Evolutionary conservation across 2,888 invertebrate species (phyloP), one percentile per base, ranked within the genome.

Genomic region (Lepidochitona cinerea): DNA sequence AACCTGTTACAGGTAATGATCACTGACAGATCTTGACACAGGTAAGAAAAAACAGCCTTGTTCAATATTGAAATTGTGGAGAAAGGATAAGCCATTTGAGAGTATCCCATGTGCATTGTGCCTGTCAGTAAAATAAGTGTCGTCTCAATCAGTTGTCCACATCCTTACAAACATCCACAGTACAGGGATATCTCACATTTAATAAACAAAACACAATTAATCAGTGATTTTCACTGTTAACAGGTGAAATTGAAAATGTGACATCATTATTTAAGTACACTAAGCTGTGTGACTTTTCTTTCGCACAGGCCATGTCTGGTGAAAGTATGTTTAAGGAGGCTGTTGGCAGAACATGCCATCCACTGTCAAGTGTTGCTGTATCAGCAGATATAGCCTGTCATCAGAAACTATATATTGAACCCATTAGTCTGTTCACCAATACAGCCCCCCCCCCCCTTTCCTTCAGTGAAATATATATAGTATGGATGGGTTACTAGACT

Each of bases 181-280:
- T 32, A 59, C 59, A 59, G 23, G 59, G 59, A 29, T 12, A 59
- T 59, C 59, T 18, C 59, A 59, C 59, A 59, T 59, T 59, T 59
- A 59, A 59, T 59, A 59, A 59, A 59, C 59, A 59, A 59, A 59
- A 59, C 59, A 59, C 59, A 59, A 59, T 59, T 59, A 59, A 59
- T 32, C 29, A 59, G 23, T 59, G 59, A 23, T 59, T 59, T 59
- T 59, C 59, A 29, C 59, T 29, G 59, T 18, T 59, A 59, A 29
- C 59, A 59, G 32, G 59, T 29, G 59, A 59, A 59, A 59, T 59
- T 59, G 59, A 59, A 59, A 59, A 59, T 59, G 29, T 59, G 59
- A 59, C 59, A 59, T 59, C 59, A 59, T 59, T 59, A 59, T 59
- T 59, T 59, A 29, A 59, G 59, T 32, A 59, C 59, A 59, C 59